phyloP scores from a whole-genome alignment of 2,888 invertebrate species.

The Ormyrus pomaceus region DNA sequence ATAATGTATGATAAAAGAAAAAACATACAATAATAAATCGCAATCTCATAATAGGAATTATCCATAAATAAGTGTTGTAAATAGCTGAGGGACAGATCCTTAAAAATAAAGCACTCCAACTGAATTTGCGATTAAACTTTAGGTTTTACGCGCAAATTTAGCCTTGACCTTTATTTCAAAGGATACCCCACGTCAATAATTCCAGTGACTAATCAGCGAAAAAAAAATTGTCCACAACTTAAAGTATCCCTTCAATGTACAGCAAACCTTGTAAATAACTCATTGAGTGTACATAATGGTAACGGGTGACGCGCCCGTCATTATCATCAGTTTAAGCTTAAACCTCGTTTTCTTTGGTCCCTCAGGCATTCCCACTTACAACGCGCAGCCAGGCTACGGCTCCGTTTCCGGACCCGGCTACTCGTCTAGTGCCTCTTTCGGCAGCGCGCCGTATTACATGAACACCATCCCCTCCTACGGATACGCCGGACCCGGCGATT shows the following conservation, averaged over 20 bases:
- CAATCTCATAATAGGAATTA: too few relatives aligned
- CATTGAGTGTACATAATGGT: background rate
- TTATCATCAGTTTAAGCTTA: background rate
- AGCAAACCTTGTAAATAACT: background rate
- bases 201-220: too few relatives aligned
- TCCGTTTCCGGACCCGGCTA: constrained; percentile 11
- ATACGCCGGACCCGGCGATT: background rate
- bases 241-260: background rate
- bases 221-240: too few relatives aligned
- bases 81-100: too few relatives aligned
- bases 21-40: too few relatives aligned
- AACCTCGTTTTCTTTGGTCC: background rate
- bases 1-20: too few relatives aligned
- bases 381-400: background rate
- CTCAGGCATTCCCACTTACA: constrained; percentile 23
- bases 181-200: too few relatives aligned
- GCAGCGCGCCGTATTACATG: background rate
- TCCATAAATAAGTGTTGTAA: too few relatives aligned
- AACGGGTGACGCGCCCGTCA: background rate
- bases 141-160: too few relatives aligned
- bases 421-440: constrained; percentile 2
- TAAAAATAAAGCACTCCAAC: too few relatives aligned
- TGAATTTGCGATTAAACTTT: too few relatives aligned
- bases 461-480: background rate
- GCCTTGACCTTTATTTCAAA: too few relatives aligned